Percentiles rank a stretch among this genome's conserved stretches.
These are phyloP conservation scores for Pocillopora grandis DNA, from an alignment of 92 coral and sea anemone species.

Conservation along the genomic window DNA sequence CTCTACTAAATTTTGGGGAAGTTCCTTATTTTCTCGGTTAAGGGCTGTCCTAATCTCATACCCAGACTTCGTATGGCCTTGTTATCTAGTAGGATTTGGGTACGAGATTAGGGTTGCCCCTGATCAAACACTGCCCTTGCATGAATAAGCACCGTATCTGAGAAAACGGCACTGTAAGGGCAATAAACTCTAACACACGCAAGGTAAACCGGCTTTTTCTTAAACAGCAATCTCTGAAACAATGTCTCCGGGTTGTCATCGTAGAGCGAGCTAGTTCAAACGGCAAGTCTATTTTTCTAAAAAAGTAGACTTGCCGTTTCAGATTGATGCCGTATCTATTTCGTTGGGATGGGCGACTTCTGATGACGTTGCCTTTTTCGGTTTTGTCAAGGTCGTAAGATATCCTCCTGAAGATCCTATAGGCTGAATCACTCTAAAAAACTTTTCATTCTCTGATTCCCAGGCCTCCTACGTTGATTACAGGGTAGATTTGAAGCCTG, in stretches of 20 bases:
- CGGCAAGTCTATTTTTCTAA: not conserved
- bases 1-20: not conserved
- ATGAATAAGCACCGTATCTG: not conserved
- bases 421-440: not conserved
- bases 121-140: not conserved
- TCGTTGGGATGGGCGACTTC: not conserved
- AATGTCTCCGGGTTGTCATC: not conserved
- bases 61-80: too few relatives aligned
- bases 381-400: not conserved
- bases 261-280: not conserved
- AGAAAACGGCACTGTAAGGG: not conserved
- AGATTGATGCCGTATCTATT: too few relatives aligned
- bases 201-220: not conserved
- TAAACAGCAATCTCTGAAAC: not conserved
- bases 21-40: not conserved
- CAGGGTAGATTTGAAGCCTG: slow-evolving; percentile 30
- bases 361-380: not conserved
- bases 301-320: not conserved
- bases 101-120: too few relatives aligned
- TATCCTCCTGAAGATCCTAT: not conserved
- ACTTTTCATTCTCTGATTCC: not conserved
- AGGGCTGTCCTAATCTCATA: too few relatives aligned
- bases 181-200: not conserved
- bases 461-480: slow-evolving; percentile 29
- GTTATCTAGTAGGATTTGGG: too few relatives aligned